Base-by-base conservation (phyloP, 1,140 invertebrate species). In the Dinoponera quadriceps region DNA sequence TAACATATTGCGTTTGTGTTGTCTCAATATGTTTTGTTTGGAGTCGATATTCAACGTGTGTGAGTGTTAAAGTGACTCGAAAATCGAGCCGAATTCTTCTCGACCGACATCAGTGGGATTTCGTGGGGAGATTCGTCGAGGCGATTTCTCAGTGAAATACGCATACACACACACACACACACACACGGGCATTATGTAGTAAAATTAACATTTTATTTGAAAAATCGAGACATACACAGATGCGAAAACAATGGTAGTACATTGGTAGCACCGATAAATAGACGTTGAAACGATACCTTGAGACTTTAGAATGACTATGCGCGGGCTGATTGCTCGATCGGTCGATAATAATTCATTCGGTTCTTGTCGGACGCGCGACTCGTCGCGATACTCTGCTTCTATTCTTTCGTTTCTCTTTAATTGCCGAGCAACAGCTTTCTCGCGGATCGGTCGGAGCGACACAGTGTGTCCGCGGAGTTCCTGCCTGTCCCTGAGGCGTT, bases 181-280 rank as follows among this genome's bases (percentile, higher is more conserved):
- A 44, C 38, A 44, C 38, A 44, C 38, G 3, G 20, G 11, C 7
- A 2, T 3, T 68, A 13, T 80, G 63, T 89, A 90, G 88, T 91
- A 91, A 91, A 92, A 91, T 90, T 88, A 90, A 89, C 83, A 84
- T 90, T 93, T 93, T 92, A 92, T 93, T 92, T 88, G 85, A 90
- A 90, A 92, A 92, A 91, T 92, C 90, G 88, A 92, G 86, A 92
- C 88, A 87, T 93, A 92, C 90, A 92, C 86, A 92, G 90, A 92
- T 91, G 88, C 90, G 89, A 93, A 92, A 92, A 92, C 88, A 93
- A 92, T 90, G 88, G 87, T 92, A 90, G 87, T 91, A 91, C 85
- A 90, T 90, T 89, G 88, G 88, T 91, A 92, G 88, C 89, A 91
- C 86, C 86, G 83, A 90, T 91, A 91, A 86, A 90, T 86, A 88